Evolutionary conservation across 2,888 invertebrate species (phyloP).

Genomic region (Fragum whitleyi): DNA sequence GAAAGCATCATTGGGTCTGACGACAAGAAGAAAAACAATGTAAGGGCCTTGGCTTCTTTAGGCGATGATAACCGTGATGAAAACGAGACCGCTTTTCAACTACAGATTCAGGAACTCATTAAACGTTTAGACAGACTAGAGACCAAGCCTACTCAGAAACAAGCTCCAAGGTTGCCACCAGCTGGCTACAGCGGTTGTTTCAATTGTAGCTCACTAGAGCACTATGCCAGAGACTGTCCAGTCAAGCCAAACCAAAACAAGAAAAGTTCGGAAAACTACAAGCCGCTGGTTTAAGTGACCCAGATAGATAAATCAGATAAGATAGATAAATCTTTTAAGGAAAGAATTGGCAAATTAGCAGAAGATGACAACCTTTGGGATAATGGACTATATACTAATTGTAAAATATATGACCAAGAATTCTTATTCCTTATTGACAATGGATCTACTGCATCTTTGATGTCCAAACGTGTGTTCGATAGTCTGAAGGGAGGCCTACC

Average conservation of each 20-base stretch:
- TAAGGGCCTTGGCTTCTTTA: no score
- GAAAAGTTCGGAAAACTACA: conserved; percentile 28
- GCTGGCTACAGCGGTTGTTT: no score
- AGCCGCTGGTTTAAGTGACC: conserved; percentile 29
- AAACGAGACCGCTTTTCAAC: no score
- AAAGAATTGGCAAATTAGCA: not conserved
- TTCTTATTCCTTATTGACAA: conserved; percentile 23
- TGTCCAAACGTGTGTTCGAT: conserved; percentile 19
- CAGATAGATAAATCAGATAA: no score
- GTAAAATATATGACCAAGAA: not conserved
- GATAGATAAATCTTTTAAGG: not conserved
- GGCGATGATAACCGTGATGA: no score
- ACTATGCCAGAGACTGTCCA: not conserved
- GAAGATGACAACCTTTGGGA: not conserved
- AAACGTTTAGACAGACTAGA: no score
- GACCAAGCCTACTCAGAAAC: no score
- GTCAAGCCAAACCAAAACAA: not conserved
- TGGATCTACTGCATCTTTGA: conserved; percentile 22
- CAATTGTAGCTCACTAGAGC: no score
- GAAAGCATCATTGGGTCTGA: no score
- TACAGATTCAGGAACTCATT: no score
- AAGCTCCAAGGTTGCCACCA: no score
- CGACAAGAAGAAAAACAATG: no score
- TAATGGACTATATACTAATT: conserved; percentile 10
- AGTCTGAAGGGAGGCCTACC: not conserved